Evolutionary conservation across 2,797 vertebrate genomes (phyloP), one percentile per base, ranked within the genome.

Genomic region (Delichon dasypus): DNA sequence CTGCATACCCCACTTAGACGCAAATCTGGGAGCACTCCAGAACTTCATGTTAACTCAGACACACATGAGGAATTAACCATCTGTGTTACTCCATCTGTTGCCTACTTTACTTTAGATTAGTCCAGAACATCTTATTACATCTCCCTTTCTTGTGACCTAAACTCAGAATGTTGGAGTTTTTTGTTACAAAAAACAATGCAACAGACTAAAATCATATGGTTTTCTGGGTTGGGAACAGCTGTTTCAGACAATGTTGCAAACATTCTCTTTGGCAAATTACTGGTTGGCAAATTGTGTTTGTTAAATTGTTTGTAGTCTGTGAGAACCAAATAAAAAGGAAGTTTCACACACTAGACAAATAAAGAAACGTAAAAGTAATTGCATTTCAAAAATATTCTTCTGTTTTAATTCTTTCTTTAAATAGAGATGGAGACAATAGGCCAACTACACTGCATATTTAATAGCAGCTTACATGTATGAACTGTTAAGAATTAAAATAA

Each of bases 71-170:
- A 94, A 84, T 79, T 84, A 87, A 85, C 65, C 8, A 20, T 89
- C 88, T 92, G 54, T 67, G 82, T 73, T 61, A 75, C 26, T 55
- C 85, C 90, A 94, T 96, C 90, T 96, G 79, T 51, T 84, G 45
- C 82, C 62, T 76, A 44, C 53, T 50, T 20, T 79, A 82, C 82
- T 55, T 90, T 12, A 86, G 36, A 92, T 65, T 58, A 91, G 70
- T 36, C 76, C 87, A 75, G 44, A 95, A 55, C 10, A 75, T 67
- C 54, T 89, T 89, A 54, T 51, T 51, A 79, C 22, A 66, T 79
- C 70, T 91, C 45, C 45, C 79, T 94, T 70, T 76, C 85, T 66
- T 80, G 21, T 23, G 47, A 79, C 40, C 30, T 89, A 20, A 95
- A 87, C 65, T 68, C 68, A 48, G 44, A 85, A 68, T 29, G 27